Conservation (phyloP, 2,888 invertebrate genomes). For the Cyaniris semiargus region DNA sequence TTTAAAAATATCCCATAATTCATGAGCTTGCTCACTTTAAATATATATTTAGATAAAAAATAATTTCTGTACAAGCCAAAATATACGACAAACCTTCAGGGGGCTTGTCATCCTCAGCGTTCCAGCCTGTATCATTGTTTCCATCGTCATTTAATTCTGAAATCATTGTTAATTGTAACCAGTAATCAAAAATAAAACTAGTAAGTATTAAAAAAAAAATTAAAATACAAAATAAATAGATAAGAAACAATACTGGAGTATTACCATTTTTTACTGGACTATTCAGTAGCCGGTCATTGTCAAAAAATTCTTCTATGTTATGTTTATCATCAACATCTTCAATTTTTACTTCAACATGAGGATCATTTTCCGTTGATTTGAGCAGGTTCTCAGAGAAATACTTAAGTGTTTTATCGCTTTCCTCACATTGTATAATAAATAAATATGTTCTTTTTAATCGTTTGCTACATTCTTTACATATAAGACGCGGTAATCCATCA, state of each 20-base stretch:
- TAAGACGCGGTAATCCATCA: constrained; percentile 64
- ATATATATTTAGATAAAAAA: neutral
- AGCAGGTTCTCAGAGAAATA: constrained; percentile 36
- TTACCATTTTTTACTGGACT: constrained; percentile 22
- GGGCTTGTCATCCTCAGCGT: constrained; percentile 41
- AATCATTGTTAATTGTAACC: neutral
- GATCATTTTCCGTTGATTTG: constrained; percentile 16
- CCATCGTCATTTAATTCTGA: constrained; percentile 21
- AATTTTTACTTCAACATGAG: constrained; percentile 39
- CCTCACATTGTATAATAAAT: constrained; percentile 64
- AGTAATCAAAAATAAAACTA: too few relatives aligned
- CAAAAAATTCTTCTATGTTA: constrained; percentile 22
- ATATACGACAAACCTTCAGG: constrained; percentile 23
- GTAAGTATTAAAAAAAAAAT: neutral
- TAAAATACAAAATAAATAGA: neutral
- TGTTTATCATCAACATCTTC: constrained; percentile 44
- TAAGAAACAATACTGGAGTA: neutral
- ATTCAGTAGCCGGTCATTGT: constrained; percentile 29
- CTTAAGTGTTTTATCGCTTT: constrained; percentile 60
- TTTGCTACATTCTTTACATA: constrained; percentile 67
- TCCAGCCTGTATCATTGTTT: constrained; percentile 6
- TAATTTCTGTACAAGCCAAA: neutral
- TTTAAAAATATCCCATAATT: too few relatives aligned
- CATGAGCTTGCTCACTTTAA: too few relatives aligned
- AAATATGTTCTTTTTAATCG: constrained; percentile 61